A percentile compares a stretch with the other conserved stretches of the same genome.
phyloP scores from a whole-genome alignment of 2,797 vertebrate genomes.

The Todus mexicanus region DNA sequence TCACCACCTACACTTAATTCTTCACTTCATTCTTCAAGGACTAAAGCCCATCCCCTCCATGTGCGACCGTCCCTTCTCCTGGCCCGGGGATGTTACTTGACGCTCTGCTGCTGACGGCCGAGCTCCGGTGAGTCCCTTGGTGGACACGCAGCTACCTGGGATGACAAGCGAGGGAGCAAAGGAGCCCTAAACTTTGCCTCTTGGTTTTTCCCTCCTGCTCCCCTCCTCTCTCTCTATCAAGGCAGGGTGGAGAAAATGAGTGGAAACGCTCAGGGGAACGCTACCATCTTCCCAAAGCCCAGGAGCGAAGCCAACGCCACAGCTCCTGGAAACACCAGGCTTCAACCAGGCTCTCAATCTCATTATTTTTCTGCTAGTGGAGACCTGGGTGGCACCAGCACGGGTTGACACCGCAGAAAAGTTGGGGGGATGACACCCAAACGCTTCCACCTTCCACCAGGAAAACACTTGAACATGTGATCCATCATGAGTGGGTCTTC shows the following conservation, averaged over 20 bases:
- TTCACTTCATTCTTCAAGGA: background rate
- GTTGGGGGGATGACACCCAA: background rate
- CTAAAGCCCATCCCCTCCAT: background rate
- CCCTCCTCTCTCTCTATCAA: background rate
- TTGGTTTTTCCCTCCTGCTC: background rate
- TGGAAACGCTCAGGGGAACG: accelerated
- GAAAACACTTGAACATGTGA: background rate
- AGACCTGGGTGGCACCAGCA: background rate
- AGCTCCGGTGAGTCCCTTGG: background rate
- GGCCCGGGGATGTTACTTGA: background rate
- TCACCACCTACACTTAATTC: background rate
- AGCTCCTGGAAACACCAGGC: accelerated
- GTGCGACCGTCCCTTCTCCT: background rate
- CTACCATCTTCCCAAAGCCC: background rate
- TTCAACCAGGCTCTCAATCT: background rate
- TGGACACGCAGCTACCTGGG: background rate
- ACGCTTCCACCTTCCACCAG: background rate
- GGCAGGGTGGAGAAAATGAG: background rate
- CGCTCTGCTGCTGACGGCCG: background rate
- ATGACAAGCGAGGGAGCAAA: background rate
- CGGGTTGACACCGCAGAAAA: background rate
- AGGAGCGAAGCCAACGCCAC: background rate
- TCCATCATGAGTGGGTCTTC: background rate
- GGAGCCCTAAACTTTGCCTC: background rate
- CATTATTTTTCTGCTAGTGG: background rate